phyloP scores from a whole-genome alignment of 1,140 invertebrate species.

The Holotrichia oblita region DNA sequence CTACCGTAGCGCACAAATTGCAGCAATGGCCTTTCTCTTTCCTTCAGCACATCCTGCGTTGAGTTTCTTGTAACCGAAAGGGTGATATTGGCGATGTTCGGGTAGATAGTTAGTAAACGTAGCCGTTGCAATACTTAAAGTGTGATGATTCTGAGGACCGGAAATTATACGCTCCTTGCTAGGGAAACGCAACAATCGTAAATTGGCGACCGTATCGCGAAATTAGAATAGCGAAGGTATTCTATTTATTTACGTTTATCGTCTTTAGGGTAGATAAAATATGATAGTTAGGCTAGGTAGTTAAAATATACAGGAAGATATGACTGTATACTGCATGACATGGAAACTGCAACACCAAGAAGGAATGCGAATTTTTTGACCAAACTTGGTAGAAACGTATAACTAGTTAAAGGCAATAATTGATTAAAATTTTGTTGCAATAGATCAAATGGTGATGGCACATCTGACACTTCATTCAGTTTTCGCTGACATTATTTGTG shows the following conservation, averaged over 20 bases:
- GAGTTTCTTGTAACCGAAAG: not conserved
- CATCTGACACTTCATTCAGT: too few species aligned
- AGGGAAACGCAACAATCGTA: not conserved
- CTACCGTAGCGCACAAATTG: not conserved
- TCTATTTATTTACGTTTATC: not conserved
- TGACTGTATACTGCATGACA: too few species aligned
- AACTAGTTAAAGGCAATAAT: too few species aligned
- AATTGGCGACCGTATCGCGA: not conserved
- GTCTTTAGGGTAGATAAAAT: not conserved
- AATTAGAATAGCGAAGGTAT: not conserved
- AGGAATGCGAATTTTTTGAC: too few species aligned
- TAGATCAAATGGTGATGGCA: too few species aligned
- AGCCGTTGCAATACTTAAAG: not conserved
- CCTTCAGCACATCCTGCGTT: not conserved
- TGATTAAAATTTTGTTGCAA: too few species aligned
- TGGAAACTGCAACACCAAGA: too few species aligned
- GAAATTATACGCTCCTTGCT: not conserved
- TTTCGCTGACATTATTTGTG: too few species aligned
- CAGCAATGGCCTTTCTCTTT: not conserved
- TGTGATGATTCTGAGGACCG: not conserved
- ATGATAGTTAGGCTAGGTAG: too few species aligned
- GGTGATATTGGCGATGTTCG: not conserved
- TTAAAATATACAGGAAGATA: too few species aligned
- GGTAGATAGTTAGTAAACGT: not conserved
- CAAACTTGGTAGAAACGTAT: too few species aligned